Evolutionary conservation across 2,797 vertebrate species (phyloP), one percentile per base, ranked within the genome.

Genomic region (Sphenodon punctatus): DNA sequence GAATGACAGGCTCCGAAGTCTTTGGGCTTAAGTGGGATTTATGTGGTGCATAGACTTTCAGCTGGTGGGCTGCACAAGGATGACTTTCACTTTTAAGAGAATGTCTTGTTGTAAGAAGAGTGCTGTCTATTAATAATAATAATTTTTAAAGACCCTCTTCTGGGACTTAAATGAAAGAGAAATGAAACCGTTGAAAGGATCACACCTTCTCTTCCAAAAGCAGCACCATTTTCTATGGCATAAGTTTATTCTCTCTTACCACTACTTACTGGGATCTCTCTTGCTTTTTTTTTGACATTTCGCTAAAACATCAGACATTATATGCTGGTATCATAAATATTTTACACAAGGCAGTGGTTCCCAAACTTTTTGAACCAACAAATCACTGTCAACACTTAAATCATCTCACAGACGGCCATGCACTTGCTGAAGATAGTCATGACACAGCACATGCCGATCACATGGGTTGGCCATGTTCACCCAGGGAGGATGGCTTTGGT

Each of bases 251-350:
- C 80, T 75, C 22, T 70, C 22, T 63, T 69, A 27, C n/a, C n/a
- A 20, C 42, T 61, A 71, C n/a, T 77, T 72, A 66, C 23, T 72
- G 2, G 2, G 2, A 12, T 84, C 22, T 68, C 71, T 34, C 22
- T 78, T 76, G 51, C 30, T 48, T 75, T 30, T 15, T n/a, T 51
- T 25, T 36, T 17, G 82, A 16, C 39, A 51, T 80, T 70, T 90
- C 74, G 39, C 71, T 81, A 73, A 88, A 74, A 56, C 82, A 68
- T 55, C 71, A 78, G 1, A 42, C 66, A 48, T 81, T 53, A 77
- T 82, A 83, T 88, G 73, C 75, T 90, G 70, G 48, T 85, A 84
- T 73, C 14, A 2, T 56, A 82, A 75, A 71, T 71, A 71, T 25
- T 75, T 83, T 23, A 49, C 23, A 42, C 30, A n/a, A n/a, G n/a